Conservation (phyloP, 2,888 invertebrate species). For the Pristionchus maxplancki region DNA sequence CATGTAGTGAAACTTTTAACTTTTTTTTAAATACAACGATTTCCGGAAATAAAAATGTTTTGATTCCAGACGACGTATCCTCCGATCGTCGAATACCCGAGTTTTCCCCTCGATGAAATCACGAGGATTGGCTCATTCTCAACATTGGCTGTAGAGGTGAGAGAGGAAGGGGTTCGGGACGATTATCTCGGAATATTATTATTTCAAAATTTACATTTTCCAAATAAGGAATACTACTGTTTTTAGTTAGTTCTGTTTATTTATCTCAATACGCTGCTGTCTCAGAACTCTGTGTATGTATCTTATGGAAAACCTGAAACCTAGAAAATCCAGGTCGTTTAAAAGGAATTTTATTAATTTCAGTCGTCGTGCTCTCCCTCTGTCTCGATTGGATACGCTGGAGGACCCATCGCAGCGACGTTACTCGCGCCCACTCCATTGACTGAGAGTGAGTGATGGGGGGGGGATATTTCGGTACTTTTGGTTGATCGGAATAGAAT, state of each 20-base stretch:
- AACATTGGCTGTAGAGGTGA: not conserved
- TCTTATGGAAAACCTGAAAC: not conserved
- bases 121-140: not conserved
- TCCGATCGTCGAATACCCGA: not conserved
- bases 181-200: not conserved
- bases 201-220: too few species aligned
- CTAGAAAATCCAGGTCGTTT: not conserved
- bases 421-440: constrained; percentile 31
- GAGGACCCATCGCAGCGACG: constrained; percentile 23
- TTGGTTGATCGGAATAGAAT: too few species aligned
- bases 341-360: too few species aligned
- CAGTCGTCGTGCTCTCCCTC: constrained; percentile 8
- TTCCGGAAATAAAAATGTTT: not conserved
- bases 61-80: constrained; percentile 22
- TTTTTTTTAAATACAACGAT: too few species aligned
- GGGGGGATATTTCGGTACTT: too few species aligned
- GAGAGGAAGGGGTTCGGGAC: not conserved
- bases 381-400: constrained; percentile 21
- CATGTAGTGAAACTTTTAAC: too few species aligned
- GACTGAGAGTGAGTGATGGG: not conserved
- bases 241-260: too few species aligned
- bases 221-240: too few species aligned
- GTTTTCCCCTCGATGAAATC: not conserved
- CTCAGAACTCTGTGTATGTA: not conserved
- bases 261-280: too few species aligned